These are phyloP conservation scores for Pachyuromys duprasi DNA, from an alignment of 2,797 vertebrate species.

Conservation along the genomic window DNA sequence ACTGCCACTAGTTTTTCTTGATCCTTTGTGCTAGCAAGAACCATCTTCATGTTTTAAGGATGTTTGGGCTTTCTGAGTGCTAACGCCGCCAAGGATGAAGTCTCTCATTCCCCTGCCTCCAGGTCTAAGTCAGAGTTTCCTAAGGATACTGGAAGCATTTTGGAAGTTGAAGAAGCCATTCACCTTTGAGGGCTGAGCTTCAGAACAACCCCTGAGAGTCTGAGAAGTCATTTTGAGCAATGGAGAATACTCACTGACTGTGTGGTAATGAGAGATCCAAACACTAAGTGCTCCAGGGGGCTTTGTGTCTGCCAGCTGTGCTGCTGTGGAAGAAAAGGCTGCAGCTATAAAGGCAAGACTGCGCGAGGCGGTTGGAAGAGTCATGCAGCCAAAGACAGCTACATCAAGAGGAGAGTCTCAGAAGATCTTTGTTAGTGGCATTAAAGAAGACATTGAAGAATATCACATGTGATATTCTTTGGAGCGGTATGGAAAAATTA, in stretches of 20 bases:
- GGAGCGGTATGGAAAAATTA: constrained; percentile 94
- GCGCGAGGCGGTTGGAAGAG: too few relatives aligned
- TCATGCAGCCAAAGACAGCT: not conserved
- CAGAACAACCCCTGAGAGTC: not conserved
- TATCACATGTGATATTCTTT: constrained; percentile 96
- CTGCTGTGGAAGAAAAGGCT: constrained; percentile 86
- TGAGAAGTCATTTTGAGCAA: not conserved
- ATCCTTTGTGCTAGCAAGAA: not conserved
- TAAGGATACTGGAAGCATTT: not conserved
- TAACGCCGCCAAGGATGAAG: not conserved
- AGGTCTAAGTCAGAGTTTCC: not conserved
- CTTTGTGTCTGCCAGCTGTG: constrained; percentile 88
- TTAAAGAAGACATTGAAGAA: constrained; percentile 97
- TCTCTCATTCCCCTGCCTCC: not conserved
- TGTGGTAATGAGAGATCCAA: not conserved
- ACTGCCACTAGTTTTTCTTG: not conserved
- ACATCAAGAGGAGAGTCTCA: constrained; percentile 65
- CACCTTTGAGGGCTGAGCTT: not conserved
- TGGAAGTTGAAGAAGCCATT: not conserved
- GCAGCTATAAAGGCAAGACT: not conserved
- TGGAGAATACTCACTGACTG: not conserved
- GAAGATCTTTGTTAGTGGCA: constrained; percentile 97
- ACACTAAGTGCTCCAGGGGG: constrained; percentile 85
- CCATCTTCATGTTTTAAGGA: not conserved
- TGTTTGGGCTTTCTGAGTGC: not conserved